A percentile compares a stretch with the other conserved stretches of the same genome.
Conservation (phyloP, 2,888 invertebrate species). For the Chironomus tentans region DNA sequence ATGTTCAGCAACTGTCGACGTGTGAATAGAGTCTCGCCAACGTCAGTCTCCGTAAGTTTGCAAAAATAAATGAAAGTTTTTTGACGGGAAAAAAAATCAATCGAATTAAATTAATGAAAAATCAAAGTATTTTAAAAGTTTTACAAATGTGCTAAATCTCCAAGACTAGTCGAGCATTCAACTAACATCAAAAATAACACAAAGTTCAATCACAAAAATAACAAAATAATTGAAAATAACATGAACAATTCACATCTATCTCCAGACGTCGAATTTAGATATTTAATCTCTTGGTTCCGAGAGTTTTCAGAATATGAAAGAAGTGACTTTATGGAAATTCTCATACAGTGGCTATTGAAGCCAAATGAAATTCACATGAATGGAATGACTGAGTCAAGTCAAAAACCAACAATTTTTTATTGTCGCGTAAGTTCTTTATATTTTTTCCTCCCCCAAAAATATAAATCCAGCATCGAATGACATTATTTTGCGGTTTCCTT, state of each 20-base stretch:
- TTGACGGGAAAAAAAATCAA: not conserved
- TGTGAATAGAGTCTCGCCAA: too few relatives aligned
- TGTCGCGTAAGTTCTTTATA: conserved; percentile 16
- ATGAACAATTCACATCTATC: conserved; percentile 38
- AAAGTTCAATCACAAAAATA: not conserved
- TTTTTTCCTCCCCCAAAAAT: too few relatives aligned
- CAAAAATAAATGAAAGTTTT: too few relatives aligned
- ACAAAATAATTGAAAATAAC: not conserved
- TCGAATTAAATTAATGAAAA: too few relatives aligned
- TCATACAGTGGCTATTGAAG: conserved; percentile 49
- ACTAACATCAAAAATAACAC: not conserved
- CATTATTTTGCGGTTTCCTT: conserved; percentile 30
- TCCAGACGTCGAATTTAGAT: conserved; percentile 67
- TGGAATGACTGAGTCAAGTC: conserved; percentile 4
- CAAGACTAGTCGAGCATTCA: not conserved
- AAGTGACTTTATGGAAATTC: conserved; percentile 69
- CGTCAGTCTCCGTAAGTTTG: too few relatives aligned
- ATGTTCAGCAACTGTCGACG: too few relatives aligned
- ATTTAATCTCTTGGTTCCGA: conserved; percentile 76
- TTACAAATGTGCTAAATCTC: not conserved
- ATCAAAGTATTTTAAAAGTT: not conserved
- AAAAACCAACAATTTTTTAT: conserved; percentile 13
- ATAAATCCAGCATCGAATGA: too few relatives aligned
- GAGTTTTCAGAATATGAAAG: conserved; percentile 84
- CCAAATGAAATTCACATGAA: conserved; percentile 2